phyloP scores from a whole-genome alignment of 1,140 invertebrate species.

The Drosophila pallidifrons region DNA sequence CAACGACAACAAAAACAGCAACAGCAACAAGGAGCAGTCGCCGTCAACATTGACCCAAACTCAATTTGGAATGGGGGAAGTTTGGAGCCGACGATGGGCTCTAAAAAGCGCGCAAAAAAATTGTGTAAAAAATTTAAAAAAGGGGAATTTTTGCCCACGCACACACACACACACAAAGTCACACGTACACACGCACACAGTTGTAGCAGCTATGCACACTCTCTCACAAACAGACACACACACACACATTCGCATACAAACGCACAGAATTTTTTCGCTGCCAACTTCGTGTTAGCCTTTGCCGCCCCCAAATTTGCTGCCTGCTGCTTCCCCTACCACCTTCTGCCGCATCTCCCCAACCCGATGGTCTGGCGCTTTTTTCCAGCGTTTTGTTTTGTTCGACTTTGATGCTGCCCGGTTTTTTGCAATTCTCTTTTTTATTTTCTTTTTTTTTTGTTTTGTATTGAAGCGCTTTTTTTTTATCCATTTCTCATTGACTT shows the following conservation, averaged over 20 bases:
- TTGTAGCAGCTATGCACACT: slow-evolving; percentile 12
- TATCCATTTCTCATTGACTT: slow-evolving; percentile 58
- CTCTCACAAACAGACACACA: slow-evolving; percentile 23
- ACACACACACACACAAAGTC: slow-evolving; percentile 73
- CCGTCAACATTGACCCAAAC: slow-evolving; percentile 81
- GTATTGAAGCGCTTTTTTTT: slow-evolving; percentile 36
- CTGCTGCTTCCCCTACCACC: slow-evolving; percentile 5
- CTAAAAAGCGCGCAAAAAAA: slow-evolving; percentile 82
- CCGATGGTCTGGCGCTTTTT: slow-evolving; percentile 46
- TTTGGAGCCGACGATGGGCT: slow-evolving; percentile 54
- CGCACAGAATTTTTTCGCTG: slow-evolving; percentile 71
- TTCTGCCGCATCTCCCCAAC: slow-evolving; percentile 9
- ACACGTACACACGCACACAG: slow-evolving; percentile 57
- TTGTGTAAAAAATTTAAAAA: slow-evolving; percentile 74
- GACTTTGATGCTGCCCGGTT: slow-evolving; percentile 62
- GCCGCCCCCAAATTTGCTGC: slow-evolving; percentile 66
- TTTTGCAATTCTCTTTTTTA: slow-evolving; percentile 37
- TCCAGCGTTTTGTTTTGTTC: slow-evolving; percentile 77
- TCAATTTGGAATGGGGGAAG: slow-evolving; percentile 57
- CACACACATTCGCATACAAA: slow-evolving; percentile 40
- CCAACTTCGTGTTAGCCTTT: slow-evolving; percentile 68
- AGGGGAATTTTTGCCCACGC: slow-evolving; percentile 79
- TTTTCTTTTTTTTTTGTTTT: slow-evolving; percentile 33
- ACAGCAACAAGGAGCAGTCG: slow-evolving; percentile 44
- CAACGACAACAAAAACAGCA: slow-evolving; percentile 52